Evolutionary conservation across 2,888 invertebrate species (phyloP), one percentile per base, ranked within the genome.

Genomic region (Caenorhabditis sp.): DNA sequence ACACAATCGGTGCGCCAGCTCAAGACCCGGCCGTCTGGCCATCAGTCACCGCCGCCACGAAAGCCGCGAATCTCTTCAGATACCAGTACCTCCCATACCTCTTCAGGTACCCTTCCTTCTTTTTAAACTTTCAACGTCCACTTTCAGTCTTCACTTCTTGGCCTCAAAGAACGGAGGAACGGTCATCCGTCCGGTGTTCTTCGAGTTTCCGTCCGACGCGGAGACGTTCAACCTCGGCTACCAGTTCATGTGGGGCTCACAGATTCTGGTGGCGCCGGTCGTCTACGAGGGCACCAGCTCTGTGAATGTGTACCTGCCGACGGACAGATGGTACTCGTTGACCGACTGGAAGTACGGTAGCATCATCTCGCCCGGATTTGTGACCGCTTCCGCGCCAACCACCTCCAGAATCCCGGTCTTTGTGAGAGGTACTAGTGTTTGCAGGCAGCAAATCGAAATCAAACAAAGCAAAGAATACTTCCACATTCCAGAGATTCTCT

Each of bases 251-350:
- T 87, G 88, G 87, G 87, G 87, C 37, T 46, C 83, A 8, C 61
- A 65, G 11, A 70, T 87, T 20, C 56, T 83, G 45, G 76, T 83
- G 6, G 80, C 83, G 32, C 83, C 83, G 9, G 83, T 80, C n/a
- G 20, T 80, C 7, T 48, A 77, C 15, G 70, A 77, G 58, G 78
- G 83, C 8, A 66, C 78, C 13, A 78, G 74, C 7, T 62, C 81
- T 0, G 83, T 85, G 2, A 52, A 74, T 27, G 90, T 88, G 0
- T 90, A 90, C 74, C 85, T 90, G 56, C 90, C 90, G n/a, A 81
- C 82, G 15, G 88, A 81, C 30, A 8, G n/a, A 0, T 90, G 90
- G 90, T 90, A 87, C 81, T 85, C 83, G 0, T 13, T 86, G 17
- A 83, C 76, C 62, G 84, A 82, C 46, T 74, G 74, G 43, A 68